Evolutionary conservation across 2,888 invertebrate genomes (phyloP).

Genomic region (Sabellastarte sp.): DNA sequence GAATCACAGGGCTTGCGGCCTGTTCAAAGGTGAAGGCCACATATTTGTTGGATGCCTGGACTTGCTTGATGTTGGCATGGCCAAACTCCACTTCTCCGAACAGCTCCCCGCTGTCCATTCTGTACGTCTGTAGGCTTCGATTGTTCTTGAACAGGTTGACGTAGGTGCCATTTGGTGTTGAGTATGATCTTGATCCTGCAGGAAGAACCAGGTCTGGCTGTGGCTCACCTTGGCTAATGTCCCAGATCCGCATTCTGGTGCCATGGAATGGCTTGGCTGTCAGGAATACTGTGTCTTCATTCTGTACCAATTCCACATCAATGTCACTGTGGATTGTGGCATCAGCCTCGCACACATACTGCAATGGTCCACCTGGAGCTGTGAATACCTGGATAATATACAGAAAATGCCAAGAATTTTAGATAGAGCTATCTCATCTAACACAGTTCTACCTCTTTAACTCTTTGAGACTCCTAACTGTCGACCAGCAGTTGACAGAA

Average conservation of each 20-base stretch:
- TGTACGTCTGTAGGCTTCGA: slow-evolving; percentile 34
- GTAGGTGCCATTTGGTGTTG: slow-evolving; percentile 39
- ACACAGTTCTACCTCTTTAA: too few relatives aligned
- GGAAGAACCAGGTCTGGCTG: slow-evolving; percentile 42
- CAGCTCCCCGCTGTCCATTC: slow-evolving; percentile 41
- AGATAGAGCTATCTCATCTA: too few relatives aligned
- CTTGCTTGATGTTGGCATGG: slow-evolving; percentile 8
- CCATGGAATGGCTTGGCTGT: slow-evolving; percentile 41
- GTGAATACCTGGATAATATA: slow-evolving; percentile 46
- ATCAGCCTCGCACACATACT: slow-evolving; percentile 45
- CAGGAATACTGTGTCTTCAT: slow-evolving; percentile 40
- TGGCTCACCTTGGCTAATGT: slow-evolving; percentile 43
- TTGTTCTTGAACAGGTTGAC: slow-evolving; percentile 41
- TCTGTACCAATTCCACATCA: slow-evolving; percentile 43
- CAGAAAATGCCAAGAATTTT: slow-evolving; percentile 48
- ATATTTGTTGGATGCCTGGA: slow-evolving; percentile 38
- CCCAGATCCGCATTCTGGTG: slow-evolving; percentile 41
- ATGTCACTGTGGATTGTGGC: slow-evolving; percentile 28
- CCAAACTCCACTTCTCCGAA: slow-evolving; percentile 37
- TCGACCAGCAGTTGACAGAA: too few relatives aligned
- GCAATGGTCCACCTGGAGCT: slow-evolving; percentile 49
- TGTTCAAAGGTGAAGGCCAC: slow-evolving; percentile 39
- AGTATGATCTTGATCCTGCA: slow-evolving; percentile 33
- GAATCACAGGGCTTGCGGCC: slow-evolving; percentile 40
- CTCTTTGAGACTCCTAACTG: too few relatives aligned